Conservation (phyloP, 2,113 vertebrate genomes). For the Carettochelys insculpta region DNA sequence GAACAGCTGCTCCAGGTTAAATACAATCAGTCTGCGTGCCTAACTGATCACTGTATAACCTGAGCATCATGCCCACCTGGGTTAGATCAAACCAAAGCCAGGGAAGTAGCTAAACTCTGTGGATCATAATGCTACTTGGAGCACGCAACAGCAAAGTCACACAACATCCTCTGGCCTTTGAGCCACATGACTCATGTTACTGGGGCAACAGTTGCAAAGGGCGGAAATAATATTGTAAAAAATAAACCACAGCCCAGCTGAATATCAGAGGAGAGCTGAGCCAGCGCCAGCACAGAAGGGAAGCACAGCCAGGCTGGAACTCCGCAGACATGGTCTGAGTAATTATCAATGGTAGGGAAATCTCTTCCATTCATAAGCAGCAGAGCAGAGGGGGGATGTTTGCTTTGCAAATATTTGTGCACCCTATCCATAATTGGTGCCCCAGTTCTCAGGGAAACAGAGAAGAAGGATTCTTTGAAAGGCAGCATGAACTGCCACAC, state of each 20-base stretch:
- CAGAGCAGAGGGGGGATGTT: neutral
- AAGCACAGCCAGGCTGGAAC: neutral
- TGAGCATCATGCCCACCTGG: fast-evolving
- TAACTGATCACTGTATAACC: neutral
- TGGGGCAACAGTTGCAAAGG: neutral
- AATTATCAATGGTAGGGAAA: constrained; percentile 49
- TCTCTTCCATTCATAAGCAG: fast-evolving
- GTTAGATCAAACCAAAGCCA: neutral
- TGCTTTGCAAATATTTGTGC: neutral
- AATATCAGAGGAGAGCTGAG: neutral
- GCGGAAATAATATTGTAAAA: neutral
- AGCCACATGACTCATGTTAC: fast-evolving
- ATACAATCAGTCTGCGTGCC: neutral
- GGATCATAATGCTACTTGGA: fast-evolving
- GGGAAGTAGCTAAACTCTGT: fast-evolving
- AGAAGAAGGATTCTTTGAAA: neutral
- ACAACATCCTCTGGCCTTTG: neutral
- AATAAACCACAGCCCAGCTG: neutral
- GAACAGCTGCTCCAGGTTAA: neutral
- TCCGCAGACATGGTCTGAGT: constrained; percentile 22
- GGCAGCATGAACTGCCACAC: fast-evolving
- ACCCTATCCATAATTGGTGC: fast-evolving
- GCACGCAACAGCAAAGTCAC: neutral
- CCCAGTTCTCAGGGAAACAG: neutral
- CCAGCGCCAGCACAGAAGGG: neutral